Evolutionary conservation across 1,140 invertebrate genomes (phyloP).

Genomic region (Drosophila rhopaloa): DNA sequence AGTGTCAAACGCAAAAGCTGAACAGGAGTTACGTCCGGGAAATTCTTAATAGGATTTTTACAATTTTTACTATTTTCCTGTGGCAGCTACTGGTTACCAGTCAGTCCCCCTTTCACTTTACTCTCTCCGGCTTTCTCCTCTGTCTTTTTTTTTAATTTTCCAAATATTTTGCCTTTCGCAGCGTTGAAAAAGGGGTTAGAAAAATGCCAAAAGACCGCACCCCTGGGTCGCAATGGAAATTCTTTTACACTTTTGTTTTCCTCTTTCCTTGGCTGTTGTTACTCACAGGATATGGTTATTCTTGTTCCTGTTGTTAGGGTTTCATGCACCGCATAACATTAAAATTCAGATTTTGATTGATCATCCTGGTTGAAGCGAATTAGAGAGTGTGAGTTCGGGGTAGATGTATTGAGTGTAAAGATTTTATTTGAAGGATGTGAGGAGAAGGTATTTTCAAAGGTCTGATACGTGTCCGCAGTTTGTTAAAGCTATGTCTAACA

Average conservation of each 20-base stretch:
- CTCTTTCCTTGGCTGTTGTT: conserved; percentile 47
- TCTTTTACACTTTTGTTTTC: conserved; percentile 65
- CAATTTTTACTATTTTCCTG: conserved; percentile 79
- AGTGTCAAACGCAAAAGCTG: conserved; percentile 64
- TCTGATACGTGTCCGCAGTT: conserved; percentile 12
- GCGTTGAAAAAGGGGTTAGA: conserved; percentile 62
- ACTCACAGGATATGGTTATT: conserved; percentile 66
- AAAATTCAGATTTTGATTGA: conserved; percentile 81
- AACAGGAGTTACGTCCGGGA: conserved; percentile 59
- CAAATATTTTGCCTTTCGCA: conserved; percentile 68
- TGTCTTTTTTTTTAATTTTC: conserved; percentile 64
- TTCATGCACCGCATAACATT: conserved; percentile 81
- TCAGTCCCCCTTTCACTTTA: conserved; percentile 38
- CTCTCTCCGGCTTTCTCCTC: conserved; percentile 18
- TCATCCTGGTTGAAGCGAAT: conserved; percentile 44
- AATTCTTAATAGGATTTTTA: conserved; percentile 81
- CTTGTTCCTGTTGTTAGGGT: conserved; percentile 63
- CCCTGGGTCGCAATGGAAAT: conserved; percentile 55
- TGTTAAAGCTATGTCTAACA: conserved; percentile 53
- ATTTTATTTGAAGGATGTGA: conserved; percentile 5
- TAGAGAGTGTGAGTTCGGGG: background rate
- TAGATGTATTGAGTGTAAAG: conserved; percentile 19
- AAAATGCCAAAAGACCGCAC: conserved; percentile 64
- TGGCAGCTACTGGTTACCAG: conserved; percentile 71
- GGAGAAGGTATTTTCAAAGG: conserved; percentile 2